These are phyloP conservation scores for Pollimyrus isidori DNA, from an alignment of 2,113 vertebrate species.

Conservation along the genomic window DNA sequence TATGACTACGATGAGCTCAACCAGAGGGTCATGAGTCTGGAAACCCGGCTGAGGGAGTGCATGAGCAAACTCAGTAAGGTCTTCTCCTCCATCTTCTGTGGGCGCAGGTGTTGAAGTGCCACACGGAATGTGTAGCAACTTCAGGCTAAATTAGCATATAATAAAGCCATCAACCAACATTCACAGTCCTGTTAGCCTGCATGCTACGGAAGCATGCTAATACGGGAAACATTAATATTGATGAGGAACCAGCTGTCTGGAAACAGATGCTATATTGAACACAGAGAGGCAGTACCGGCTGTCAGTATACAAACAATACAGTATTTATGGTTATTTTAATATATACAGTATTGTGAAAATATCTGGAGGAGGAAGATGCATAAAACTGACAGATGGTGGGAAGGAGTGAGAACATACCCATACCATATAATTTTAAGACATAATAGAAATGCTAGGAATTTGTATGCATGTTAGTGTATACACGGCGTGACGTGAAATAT, in stretches of 20 bases:
- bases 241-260: background rate
- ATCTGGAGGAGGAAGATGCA: background rate
- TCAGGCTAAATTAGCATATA: background rate
- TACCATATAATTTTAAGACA: background rate
- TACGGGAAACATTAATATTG: background rate
- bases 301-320: slow-evolving; percentile 2
- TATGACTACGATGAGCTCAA: slow-evolving; percentile 76
- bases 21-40: slow-evolving; percentile 66
- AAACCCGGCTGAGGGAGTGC: slow-evolving; percentile 69
- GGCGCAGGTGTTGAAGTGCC: background rate
- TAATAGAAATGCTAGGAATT: background rate
- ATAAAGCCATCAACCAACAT: background rate
- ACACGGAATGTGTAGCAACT: background rate
- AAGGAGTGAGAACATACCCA: background rate
- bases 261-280: background rate
- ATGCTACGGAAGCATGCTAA: background rate
- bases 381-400: background rate
- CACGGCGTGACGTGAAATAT: background rate
- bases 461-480: background rate
- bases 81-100: background rate
- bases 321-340: background rate
- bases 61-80: slow-evolving; percentile 79
- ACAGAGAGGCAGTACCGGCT: background rate
- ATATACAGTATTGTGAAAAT: background rate
- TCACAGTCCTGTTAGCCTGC: background rate